These are phyloP conservation scores for Leptodactylus fuscus DNA, from an alignment of 2,113 vertebrate genomes.

Conservation along the genomic window DNA sequence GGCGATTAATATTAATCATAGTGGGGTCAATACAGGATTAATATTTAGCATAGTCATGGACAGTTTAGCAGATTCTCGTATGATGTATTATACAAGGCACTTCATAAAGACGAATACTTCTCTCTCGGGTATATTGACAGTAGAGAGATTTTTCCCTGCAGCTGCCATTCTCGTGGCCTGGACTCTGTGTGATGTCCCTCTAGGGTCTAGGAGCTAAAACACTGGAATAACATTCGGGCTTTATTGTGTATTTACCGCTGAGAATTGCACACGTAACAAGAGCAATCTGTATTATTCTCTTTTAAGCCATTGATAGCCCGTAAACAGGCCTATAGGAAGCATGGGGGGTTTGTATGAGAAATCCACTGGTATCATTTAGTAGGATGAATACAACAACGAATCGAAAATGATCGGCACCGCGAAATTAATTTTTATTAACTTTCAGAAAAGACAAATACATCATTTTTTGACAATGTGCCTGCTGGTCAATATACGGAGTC, in stretches of 20 bases:
- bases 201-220: conserved; percentile 24
- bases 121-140: conserved; percentile 36
- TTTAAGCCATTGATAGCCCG: neutral
- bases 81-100: conserved; percentile 42
- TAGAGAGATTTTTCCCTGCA: conserved; percentile 24
- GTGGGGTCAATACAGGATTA: conserved; percentile 11
- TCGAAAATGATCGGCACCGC: too few relatives aligned
- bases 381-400: too few relatives aligned
- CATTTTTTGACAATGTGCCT: too few relatives aligned
- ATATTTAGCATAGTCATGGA: conserved; percentile 37
- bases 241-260: conserved; percentile 33
- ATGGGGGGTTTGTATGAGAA: neutral
- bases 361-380: neutral
- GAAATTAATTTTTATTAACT: too few relatives aligned
- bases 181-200: conserved; percentile 28
- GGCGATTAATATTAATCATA: conserved; percentile 37
- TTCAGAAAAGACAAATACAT: too few relatives aligned
- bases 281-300: conserved; percentile 1
- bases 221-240: conserved; percentile 10
- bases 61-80: conserved; percentile 25
- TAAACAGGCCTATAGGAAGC: neutral
- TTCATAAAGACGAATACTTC: conserved; percentile 24
- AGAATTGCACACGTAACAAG: neutral
- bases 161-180: conserved; percentile 17
- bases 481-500: too few relatives aligned